A percentile compares a stretch with the other conserved stretches of the same genome.
phyloP scores from a whole-genome alignment of 1,140 invertebrate species.

The Oncopodura yosiiana region DNA sequence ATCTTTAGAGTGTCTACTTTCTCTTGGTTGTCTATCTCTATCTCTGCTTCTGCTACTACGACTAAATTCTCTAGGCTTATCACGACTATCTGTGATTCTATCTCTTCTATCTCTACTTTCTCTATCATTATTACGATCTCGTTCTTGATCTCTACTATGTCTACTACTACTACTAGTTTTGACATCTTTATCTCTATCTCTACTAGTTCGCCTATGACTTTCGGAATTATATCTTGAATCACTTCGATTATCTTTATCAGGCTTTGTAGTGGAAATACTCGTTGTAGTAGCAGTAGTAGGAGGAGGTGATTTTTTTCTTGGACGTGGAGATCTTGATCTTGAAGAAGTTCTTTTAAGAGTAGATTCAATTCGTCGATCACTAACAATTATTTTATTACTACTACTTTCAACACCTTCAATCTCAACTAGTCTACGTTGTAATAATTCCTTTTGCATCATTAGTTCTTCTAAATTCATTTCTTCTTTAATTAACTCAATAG shows the following conservation, averaged over 20 bases:
- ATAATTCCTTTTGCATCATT: slow-evolving; percentile 71
- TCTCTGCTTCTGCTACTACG: slow-evolving; percentile 4
- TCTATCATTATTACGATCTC: slow-evolving; percentile 35
- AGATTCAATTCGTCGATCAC: slow-evolving; percentile 10
- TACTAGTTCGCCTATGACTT: slow-evolving; percentile 37
- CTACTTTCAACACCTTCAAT: slow-evolving; percentile 39
- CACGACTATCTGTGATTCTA: slow-evolving; percentile 3
- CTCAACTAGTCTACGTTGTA: slow-evolving; percentile 39
- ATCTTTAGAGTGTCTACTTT: slow-evolving; percentile 5
- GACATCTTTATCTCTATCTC: slow-evolving; percentile 39
- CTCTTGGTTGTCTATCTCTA: slow-evolving; percentile 1
- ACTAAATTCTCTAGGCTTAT: slow-evolving; percentile 6
- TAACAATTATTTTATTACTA: neutral
- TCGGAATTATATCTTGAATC: slow-evolving; percentile 18
- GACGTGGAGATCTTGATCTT: slow-evolving; percentile 8
- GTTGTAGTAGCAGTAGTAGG: slow-evolving; percentile 4
- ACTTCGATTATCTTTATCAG: too few relatives aligned
- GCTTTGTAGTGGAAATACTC: slow-evolving; percentile 17
- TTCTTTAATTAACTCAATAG: slow-evolving; percentile 65
- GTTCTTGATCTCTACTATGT: slow-evolving; percentile 36
- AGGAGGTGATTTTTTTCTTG: slow-evolving; percentile 2
- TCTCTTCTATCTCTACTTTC: neutral
- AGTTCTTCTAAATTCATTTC: slow-evolving; percentile 77
- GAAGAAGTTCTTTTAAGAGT: slow-evolving; percentile 3
- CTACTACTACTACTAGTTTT: slow-evolving; percentile 35